These are phyloP conservation scores for Cephalotes varians DNA, from an alignment of 2,888 invertebrate species.

Conservation along the genomic window DNA sequence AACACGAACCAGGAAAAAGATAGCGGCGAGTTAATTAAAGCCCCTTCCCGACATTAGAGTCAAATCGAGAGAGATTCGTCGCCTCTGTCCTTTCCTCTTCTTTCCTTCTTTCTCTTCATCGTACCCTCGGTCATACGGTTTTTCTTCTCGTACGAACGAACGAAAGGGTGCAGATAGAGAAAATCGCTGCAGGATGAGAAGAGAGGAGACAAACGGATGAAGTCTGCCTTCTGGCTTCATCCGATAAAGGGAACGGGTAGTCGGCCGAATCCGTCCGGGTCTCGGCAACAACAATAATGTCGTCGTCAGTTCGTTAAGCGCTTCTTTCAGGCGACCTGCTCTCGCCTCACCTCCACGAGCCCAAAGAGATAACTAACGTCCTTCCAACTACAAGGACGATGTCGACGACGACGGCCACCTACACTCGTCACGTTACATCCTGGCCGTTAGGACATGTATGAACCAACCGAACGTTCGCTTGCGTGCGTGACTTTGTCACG, in stretches of 20 bases:
- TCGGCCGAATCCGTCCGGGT: slow-evolving; percentile 74
- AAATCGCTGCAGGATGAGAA: slow-evolving; percentile 53
- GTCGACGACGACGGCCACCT: slow-evolving; percentile 66
- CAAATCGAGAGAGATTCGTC: slow-evolving; percentile 72
- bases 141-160: slow-evolving; percentile 54
- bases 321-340: slow-evolving; percentile 74
- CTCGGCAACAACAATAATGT: slow-evolving; percentile 81
- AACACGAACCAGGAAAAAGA: slow-evolving; percentile 74
- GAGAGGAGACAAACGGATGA: slow-evolving; percentile 29
- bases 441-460: slow-evolving; percentile 67
- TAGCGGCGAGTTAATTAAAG: slow-evolving; percentile 81
- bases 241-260: slow-evolving; percentile 82
- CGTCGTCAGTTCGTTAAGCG: slow-evolving; percentile 82
- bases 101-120: slow-evolving; percentile 17
- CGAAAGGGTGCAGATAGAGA: slow-evolving; percentile 54
- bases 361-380: slow-evolving; percentile 74
- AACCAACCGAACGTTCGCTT: slow-evolving; percentile 45
- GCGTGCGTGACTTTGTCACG: slow-evolving; percentile 78
- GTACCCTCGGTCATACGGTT: slow-evolving; percentile 46
- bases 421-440: slow-evolving; percentile 60
- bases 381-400: slow-evolving; percentile 45
- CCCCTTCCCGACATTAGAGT: slow-evolving; percentile 75
- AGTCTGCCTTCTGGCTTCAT: slow-evolving; percentile 75
- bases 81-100: slow-evolving; percentile 30
- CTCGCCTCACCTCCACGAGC: slow-evolving; percentile 57